Evolutionary conservation across 2,113 vertebrate species (phyloP), one percentile per base, ranked within the genome.

Genomic region (Chlamydotis undulata): DNA sequence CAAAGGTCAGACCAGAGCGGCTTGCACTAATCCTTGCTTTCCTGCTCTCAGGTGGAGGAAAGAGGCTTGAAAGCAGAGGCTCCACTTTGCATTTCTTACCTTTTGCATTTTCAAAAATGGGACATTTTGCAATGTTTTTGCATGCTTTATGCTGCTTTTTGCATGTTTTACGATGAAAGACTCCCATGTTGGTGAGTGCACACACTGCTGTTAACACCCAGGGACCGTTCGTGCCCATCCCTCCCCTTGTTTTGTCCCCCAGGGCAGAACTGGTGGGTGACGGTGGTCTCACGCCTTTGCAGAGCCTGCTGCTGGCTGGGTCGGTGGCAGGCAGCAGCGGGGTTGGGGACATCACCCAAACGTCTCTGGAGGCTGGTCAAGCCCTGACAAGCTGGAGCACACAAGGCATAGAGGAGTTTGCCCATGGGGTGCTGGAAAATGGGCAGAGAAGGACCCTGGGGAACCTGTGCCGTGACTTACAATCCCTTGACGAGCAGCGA

Each of bases 291-390:
- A 2, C 1, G 9, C 22, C 37, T 49, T 50, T 35, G 5, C 43
- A 57, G 68, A 33, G 12, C 23, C 47, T 52, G 41, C 26, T 63
- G 59, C 3, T 1, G 6, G 49, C 8, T 31, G 4, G 8, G 47
- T 4, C 0, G 0, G 82, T n/a, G 57, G 19, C 47, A 50, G 41
- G 31, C 25, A 50, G 63, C 3, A 11, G 15, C 53, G 43, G 35
- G 25, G 10, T 0, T 70, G 29, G 19, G 33, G 19, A 80, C 61
- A 8, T 33, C 76, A 67, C 41, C n/a, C 17, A 4, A 33, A 31
- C 0, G 1, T 74, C 60, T 29, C 87, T 15, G 28, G 15, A 47
- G 56, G 28, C 7, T 3, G 14, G 15, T 73, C 33, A 59, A 45
- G 24, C 43, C 59, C 52, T 65, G 43, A 14, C 39, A 60, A 85